These are phyloP conservation scores for Idaea biselata DNA, from an alignment of 2,888 invertebrate species.

Conservation along the genomic window DNA sequence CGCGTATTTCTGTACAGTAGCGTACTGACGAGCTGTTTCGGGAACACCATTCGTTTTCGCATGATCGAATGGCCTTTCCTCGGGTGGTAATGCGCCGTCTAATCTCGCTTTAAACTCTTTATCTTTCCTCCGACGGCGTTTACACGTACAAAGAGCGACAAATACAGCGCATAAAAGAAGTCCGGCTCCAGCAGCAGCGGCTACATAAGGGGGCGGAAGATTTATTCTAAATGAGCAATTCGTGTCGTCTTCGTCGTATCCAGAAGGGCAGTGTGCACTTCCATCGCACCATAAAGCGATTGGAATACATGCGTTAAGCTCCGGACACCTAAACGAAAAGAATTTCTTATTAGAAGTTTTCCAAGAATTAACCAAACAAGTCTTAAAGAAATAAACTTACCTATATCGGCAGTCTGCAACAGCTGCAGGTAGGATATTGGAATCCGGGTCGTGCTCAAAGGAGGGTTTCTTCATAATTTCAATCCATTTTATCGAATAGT, in stretches of 20 bases:
- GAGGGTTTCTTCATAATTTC: slow-evolving; percentile 85
- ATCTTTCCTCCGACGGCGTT: slow-evolving; percentile 80
- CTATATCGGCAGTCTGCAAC: slow-evolving; percentile 84
- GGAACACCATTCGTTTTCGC: slow-evolving; percentile 76
- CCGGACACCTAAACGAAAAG: slow-evolving; percentile 84
- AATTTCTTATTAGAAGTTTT: slow-evolving; percentile 14
- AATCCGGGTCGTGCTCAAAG: slow-evolving; percentile 72
- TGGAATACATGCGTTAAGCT: slow-evolving; percentile 89
- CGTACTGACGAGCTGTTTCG: slow-evolving; percentile 68
- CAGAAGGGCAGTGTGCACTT: slow-evolving; percentile 88
- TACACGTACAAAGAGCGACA: slow-evolving; percentile 82
- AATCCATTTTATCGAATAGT: slow-evolving; percentile 89
- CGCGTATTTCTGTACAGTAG: slow-evolving; percentile 77
- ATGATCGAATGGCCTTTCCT: slow-evolving; percentile 82
- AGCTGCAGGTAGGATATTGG: slow-evolving; percentile 73
- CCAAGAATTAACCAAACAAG: slow-evolving; percentile 7
- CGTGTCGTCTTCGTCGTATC: slow-evolving; percentile 89
- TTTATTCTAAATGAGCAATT: slow-evolving; percentile 87
- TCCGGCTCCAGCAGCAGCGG: slow-evolving; percentile 83
- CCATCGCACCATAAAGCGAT: slow-evolving; percentile 91
- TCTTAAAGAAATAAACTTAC: slow-evolving; percentile 59
- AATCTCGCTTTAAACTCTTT: slow-evolving; percentile 82
- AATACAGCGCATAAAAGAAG: slow-evolving; percentile 80
- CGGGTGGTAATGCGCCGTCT: slow-evolving; percentile 79
- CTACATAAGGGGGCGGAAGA: slow-evolving; percentile 84